Percentiles rank a stretch among this genome's conserved stretches.
phyloP scores from a whole-genome alignment of 2,113 vertebrate species.

The Madoqua kirkii region DNA sequence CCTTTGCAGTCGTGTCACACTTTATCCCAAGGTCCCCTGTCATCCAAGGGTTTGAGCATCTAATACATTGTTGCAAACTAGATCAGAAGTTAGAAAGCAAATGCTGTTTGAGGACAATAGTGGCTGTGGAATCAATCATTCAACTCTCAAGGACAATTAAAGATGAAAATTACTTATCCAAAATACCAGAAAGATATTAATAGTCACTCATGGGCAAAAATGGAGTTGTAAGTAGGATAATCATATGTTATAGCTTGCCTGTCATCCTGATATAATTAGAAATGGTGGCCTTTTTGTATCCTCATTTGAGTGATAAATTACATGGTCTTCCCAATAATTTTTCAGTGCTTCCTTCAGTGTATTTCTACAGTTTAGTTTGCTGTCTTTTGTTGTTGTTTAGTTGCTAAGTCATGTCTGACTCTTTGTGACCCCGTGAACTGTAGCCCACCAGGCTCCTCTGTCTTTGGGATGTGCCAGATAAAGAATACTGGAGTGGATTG shows the following conservation, averaged over 20 bases:
- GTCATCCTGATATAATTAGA: background rate
- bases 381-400: background rate
- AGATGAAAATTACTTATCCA: slow-evolving; percentile 7
- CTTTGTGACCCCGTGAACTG: background rate
- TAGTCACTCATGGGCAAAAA: background rate
- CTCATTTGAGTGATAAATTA: background rate
- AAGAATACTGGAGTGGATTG: background rate
- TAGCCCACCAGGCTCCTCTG: background rate
- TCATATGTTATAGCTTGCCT: background rate
- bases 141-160: background rate
- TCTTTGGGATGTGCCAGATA: background rate
- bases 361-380: background rate
- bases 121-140: background rate
- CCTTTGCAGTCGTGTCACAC: background rate
- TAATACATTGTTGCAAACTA: background rate
- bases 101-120: background rate
- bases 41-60: background rate
- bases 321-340: background rate
- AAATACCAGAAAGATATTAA: background rate
- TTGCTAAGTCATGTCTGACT: background rate
- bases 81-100: background rate
- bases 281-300: background rate
- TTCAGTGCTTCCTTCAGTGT: background rate
- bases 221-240: background rate
- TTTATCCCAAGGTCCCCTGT: background rate